These are phyloP conservation scores for Adelosebastes latens DNA, from an alignment of 2,797 vertebrate species.

Conservation along the genomic window DNA sequence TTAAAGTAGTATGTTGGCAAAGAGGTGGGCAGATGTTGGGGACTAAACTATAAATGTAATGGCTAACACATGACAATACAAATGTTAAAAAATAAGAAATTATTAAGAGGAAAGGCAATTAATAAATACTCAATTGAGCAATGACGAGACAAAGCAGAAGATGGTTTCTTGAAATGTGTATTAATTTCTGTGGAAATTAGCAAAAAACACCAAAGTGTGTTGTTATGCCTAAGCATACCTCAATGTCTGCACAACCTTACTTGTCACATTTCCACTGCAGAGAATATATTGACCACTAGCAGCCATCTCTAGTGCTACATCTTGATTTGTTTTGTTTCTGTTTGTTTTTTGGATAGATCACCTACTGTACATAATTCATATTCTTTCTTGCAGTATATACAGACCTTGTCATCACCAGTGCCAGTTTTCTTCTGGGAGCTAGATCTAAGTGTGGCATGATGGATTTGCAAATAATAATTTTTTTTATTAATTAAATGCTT, in stretches of 20 bases:
- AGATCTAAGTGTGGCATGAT: not conserved
- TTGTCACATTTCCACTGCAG: not conserved
- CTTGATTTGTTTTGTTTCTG: not conserved
- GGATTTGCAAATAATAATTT: not conserved
- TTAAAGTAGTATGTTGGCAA: not conserved
- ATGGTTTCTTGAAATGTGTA: not conserved
- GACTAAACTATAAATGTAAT: not conserved
- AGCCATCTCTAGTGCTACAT: not conserved
- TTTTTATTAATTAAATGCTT: not conserved
- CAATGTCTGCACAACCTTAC: not conserved
- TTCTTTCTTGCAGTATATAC: not conserved
- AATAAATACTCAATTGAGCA: not conserved
- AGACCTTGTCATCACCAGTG: not conserved
- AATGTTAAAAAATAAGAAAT: not conserved
- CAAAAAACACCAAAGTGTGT: not conserved
- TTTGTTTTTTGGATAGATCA: constrained; percentile 2
- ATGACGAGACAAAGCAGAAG: not conserved
- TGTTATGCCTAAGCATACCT: not conserved
- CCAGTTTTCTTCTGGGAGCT: not conserved
- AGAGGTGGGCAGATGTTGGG: not conserved
- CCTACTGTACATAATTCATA: not conserved
- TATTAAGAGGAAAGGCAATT: not conserved
- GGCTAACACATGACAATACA: not conserved
- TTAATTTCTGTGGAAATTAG: not conserved
- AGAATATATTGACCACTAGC: not conserved